Evolutionary conservation across 2,113 vertebrate genomes (phyloP).

Genomic region (Bubo bubo): DNA sequence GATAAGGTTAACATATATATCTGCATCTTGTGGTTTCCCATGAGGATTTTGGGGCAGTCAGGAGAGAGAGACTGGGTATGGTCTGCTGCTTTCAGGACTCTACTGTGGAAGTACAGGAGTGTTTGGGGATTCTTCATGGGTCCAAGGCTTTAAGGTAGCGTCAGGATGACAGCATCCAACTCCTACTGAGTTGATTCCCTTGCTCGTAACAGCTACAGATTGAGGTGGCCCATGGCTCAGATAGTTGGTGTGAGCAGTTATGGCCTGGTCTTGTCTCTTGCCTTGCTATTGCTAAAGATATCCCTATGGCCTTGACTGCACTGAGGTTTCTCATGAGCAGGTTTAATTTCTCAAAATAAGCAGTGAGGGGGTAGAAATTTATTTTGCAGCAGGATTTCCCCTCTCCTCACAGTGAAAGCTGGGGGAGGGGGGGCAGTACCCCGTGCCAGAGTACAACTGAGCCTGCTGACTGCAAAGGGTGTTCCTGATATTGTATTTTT

Average conservation of each 20-base stretch:
- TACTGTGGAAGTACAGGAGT: not conserved
- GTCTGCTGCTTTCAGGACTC: not conserved
- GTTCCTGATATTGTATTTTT: not conserved
- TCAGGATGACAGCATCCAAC: not conserved
- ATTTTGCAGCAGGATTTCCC: not conserved
- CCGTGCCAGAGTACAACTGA: not conserved
- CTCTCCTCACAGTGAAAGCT: not conserved
- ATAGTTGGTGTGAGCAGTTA: not conserved
- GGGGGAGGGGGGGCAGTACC: not conserved
- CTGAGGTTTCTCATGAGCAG: not conserved
- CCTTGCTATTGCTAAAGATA: not conserved
- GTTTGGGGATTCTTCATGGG: not conserved
- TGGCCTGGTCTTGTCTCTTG: not conserved
- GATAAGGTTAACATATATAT: not conserved
- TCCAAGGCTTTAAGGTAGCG: not conserved
- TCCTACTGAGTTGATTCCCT: not conserved
- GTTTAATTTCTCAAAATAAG: not conserved
- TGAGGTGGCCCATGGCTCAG: not conserved
- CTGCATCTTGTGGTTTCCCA: accelerated
- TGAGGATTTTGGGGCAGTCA: not conserved
- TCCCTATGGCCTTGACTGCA: no score
- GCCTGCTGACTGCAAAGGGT: not conserved
- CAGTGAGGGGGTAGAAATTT: not conserved
- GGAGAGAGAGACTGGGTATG: not conserved
- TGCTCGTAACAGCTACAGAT: not conserved